Evolutionary conservation across 2,797 vertebrate species (phyloP).

Genomic region (Siniperca scherzeri): DNA sequence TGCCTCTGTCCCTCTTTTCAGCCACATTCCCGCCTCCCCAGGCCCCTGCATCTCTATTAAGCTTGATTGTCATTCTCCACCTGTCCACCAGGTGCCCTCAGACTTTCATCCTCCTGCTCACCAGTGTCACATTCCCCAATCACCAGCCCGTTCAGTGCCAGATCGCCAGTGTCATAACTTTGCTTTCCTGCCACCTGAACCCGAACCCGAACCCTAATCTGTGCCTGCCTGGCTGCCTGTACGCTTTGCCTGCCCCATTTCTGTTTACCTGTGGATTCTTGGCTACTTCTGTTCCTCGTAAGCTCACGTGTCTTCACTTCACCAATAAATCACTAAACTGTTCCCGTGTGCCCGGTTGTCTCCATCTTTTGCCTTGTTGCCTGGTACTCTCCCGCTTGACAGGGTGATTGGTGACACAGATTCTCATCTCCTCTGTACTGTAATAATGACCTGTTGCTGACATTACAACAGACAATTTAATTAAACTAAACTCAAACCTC

Average conservation of each 20-base stretch:
- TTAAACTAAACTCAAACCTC: neutral
- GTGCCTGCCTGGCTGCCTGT: neutral
- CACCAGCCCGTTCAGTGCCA: neutral
- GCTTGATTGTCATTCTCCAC: neutral
- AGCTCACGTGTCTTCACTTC: no score
- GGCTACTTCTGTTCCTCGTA: no score
- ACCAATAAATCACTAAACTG: no score
- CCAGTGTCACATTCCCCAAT: no score
- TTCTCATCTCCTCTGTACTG: no score
- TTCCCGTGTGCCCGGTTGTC: no score
- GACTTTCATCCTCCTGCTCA: neutral
- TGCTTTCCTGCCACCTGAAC: neutral
- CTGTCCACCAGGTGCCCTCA: slow-evolving; percentile 1
- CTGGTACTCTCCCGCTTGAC: no score
- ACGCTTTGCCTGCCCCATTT: neutral
- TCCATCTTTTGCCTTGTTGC: no score
- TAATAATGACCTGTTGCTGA: neutral
- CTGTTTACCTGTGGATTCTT: neutral
- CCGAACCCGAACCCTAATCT: neutral
- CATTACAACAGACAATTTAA: neutral
- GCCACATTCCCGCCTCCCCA: neutral
- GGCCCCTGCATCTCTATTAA: neutral
- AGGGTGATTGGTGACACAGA: no score
- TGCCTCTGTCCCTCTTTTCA: neutral
- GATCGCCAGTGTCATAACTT: no score